Evolutionary conservation across 2,113 vertebrate species (phyloP).

Genomic region (Miniopterus natalensis): DNA sequence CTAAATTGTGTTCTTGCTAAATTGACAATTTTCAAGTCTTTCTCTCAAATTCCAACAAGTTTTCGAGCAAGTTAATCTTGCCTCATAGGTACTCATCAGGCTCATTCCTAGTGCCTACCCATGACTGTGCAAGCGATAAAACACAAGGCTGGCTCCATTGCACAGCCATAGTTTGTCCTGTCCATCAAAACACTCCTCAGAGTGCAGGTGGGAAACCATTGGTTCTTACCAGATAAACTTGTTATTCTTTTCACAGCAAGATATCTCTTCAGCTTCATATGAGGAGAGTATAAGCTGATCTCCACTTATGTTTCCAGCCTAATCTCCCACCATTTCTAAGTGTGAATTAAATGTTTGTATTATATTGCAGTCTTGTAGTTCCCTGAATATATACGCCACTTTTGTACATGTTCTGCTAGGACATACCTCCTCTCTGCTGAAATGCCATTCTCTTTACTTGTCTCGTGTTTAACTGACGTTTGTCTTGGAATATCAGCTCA

Average conservation of each 20-base stretch:
- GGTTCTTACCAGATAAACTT: background rate
- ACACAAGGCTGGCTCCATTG: background rate
- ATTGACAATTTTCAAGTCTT: constrained; percentile 72
- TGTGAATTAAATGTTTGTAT: background rate
- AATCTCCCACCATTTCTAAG: background rate
- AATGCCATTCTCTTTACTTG: background rate
- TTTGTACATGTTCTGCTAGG: background rate
- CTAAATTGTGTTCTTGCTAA: constrained; percentile 73
- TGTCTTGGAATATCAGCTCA: background rate
- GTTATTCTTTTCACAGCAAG: background rate
- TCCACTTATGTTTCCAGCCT: background rate
- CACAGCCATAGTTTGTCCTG: background rate
- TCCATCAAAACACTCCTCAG: background rate
- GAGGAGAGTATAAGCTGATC: background rate
- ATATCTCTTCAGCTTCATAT: background rate
- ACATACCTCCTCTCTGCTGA: background rate
- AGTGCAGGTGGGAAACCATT: background rate
- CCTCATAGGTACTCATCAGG: constrained; percentile 44
- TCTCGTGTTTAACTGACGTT: background rate
- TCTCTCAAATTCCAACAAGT: constrained; percentile 50
- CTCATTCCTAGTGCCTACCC: background rate
- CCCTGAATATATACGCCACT: background rate
- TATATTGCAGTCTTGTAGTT: background rate
- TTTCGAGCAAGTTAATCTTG: constrained; percentile 56
- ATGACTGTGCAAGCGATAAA: background rate